These are phyloP conservation scores for Chiloscyllium plagiosum DNA, from an alignment of 2,113 vertebrate genomes.

Conservation along the genomic window DNA sequence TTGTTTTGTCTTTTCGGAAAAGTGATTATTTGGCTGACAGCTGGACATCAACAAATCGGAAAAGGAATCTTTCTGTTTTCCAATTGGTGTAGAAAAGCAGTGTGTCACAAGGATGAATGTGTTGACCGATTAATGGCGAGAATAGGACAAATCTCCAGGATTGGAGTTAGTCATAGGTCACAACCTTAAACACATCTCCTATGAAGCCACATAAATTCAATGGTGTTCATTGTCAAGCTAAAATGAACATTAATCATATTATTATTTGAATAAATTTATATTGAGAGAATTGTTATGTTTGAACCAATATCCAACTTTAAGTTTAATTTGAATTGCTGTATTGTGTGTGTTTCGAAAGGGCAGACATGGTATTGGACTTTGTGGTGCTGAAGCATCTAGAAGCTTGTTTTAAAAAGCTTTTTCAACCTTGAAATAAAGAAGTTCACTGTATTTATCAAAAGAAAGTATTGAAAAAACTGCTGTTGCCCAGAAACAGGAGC, in stretches of 20 bases:
- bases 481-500: too few species aligned
- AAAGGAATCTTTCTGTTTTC: not conserved
- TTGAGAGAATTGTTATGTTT: not conserved
- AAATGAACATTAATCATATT: not conserved
- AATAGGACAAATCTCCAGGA: not conserved
- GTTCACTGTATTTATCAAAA: too few species aligned
- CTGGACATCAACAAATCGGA: not conserved
- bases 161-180: too few species aligned
- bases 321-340: too few species aligned
- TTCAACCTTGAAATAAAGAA: too few species aligned
- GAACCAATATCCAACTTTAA: too few species aligned
- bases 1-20: not conserved
- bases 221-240: not conserved
- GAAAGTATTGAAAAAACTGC: too few species aligned
- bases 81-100: not conserved
- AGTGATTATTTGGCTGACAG: not conserved
- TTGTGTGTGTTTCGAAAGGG: too few species aligned
- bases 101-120: not conserved
- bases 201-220: not conserved
- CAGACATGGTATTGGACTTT: too few species aligned
- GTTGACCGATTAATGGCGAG: not conserved
- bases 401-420: too few species aligned
- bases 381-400: too few species aligned
- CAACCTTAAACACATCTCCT: too few species aligned
- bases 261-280: not conserved